phyloP scores from a whole-genome alignment of 2,888 invertebrate species.

The Dendrolimus pini region DNA sequence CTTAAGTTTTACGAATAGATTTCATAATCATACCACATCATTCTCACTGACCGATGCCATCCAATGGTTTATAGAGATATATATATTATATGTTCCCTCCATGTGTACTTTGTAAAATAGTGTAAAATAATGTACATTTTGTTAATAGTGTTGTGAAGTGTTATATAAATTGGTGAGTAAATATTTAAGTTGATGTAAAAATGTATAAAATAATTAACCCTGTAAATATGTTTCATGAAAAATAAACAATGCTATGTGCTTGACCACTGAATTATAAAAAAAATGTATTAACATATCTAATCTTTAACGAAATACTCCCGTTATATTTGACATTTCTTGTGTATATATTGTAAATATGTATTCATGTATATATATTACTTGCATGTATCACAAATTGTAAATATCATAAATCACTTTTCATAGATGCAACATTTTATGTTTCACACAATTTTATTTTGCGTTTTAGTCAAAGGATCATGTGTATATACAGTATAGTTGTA shows the following conservation, averaged over 20 bases:
- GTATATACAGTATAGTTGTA: too few relatives aligned
- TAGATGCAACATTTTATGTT: background rate
- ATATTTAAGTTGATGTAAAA: constrained; percentile 4
- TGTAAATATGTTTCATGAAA: background rate
- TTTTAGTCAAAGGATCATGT: background rate
- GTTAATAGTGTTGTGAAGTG: constrained; percentile 20
- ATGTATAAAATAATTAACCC: background rate
- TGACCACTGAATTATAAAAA: background rate
- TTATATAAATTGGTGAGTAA: constrained; percentile 24
- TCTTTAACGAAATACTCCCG: background rate
- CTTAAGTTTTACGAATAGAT: background rate
- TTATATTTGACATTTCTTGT: background rate
- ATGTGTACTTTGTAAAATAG: background rate
- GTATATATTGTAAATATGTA: background rate
- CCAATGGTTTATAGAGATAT: background rate
- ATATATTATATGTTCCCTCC: background rate
- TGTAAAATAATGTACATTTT: background rate
- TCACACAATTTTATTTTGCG: background rate
- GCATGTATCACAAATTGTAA: background rate
- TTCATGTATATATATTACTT: background rate
- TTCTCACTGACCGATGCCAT: background rate
- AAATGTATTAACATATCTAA: background rate
- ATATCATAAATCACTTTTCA: background rate
- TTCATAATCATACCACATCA: background rate
- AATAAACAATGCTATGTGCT: background rate